Conservation (phyloP, 1,140 invertebrate genomes). For the Pogonus chalceus region DNA sequence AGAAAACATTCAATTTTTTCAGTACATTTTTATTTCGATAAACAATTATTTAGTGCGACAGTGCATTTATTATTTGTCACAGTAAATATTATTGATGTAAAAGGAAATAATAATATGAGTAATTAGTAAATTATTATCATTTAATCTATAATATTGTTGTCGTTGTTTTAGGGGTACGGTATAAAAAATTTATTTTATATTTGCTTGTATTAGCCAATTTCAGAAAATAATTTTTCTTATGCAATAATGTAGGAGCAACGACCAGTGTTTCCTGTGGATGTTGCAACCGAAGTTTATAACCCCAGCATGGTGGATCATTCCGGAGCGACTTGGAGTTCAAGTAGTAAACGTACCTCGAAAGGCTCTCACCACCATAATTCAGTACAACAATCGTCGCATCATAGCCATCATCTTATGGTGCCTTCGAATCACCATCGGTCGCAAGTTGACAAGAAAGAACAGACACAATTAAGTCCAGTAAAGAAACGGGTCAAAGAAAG, state of each 20-base stretch:
- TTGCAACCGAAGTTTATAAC: constrained; percentile 45
- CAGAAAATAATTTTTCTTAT: too few species aligned
- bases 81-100: too few species aligned
- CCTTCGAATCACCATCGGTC: constrained; percentile 36
- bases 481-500: constrained; percentile 97
- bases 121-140: too few species aligned
- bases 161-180: too few species aligned
- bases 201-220: too few species aligned
- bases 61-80: too few species aligned
- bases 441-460: constrained; percentile 71
- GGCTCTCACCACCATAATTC: constrained; percentile 41
- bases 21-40: too few species aligned
- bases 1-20: too few species aligned
- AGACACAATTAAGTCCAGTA: constrained; percentile 86
- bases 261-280: constrained; percentile 55
- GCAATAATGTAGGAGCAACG: constrained; percentile 51
- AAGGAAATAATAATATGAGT: too few species aligned
- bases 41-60: too few species aligned
- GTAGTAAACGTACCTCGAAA: constrained; percentile 41
- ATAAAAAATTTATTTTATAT: too few species aligned
- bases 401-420: constrained; percentile 35
- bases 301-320: constrained; percentile 44
- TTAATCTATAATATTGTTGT: too few species aligned
- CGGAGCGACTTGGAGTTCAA: constrained; percentile 33
- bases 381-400: constrained; percentile 11